phyloP scores from a whole-genome alignment of 2,888 invertebrate genomes.

The Euzetes globulus region DNA sequence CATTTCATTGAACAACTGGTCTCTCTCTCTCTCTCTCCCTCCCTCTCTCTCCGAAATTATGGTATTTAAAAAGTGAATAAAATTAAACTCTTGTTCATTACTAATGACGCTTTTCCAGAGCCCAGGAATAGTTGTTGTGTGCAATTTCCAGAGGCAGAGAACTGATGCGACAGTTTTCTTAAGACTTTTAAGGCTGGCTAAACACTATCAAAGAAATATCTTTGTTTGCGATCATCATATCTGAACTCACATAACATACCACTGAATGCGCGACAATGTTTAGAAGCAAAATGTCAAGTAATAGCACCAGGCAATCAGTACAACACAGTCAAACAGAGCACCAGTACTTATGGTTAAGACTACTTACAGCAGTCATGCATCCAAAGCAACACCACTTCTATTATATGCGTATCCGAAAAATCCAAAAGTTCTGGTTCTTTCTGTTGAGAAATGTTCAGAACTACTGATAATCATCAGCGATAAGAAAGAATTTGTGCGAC shows the following conservation, averaged over 20 bases:
- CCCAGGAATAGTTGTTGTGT: background rate
- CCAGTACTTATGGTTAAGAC: background rate
- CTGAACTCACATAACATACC: background rate
- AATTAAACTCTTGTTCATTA: constrained; percentile 22
- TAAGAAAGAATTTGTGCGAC: constrained; percentile 12
- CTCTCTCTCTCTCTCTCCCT: background rate
- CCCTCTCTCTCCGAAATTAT: background rate
- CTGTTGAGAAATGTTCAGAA: background rate
- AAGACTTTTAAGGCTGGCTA: constrained; percentile 8
- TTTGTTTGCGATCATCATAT: background rate
- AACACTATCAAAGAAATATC: constrained; percentile 8
- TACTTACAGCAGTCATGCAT: background rate
- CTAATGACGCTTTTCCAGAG: constrained; percentile 21
- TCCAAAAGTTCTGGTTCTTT: background rate
- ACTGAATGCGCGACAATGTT: background rate
- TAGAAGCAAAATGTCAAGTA: background rate
- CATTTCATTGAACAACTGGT: background rate
- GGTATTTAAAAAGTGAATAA: background rate
- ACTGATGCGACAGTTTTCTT: constrained; percentile 10
- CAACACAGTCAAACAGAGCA: too few relatives aligned
- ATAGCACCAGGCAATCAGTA: too few relatives aligned
- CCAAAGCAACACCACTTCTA: background rate
- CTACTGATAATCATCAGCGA: constrained; percentile 17
- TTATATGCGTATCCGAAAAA: background rate
- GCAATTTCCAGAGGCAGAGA: background rate